Percentiles rank a stretch among this genome's conserved stretches.
These are phyloP conservation scores for Struthio camelus DNA, from an alignment of 2,113 vertebrate genomes.

Conservation along the genomic window DNA sequence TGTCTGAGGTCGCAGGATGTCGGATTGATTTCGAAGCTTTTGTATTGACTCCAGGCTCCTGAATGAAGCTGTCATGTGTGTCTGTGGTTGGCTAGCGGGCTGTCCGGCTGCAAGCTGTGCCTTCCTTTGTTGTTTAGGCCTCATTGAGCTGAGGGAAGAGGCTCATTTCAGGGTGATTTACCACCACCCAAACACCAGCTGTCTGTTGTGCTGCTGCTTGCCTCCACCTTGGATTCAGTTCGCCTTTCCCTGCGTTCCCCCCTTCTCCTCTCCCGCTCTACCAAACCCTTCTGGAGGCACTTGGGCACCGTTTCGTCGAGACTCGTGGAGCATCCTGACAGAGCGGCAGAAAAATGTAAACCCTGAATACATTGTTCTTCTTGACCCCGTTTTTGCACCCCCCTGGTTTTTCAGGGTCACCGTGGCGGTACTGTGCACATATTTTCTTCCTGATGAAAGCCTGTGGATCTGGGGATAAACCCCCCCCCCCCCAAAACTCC, in stretches of 20 bases:
- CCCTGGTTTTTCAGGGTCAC: not conserved
- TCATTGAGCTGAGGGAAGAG: slow-evolving; percentile 86
- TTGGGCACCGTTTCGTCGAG: not conserved
- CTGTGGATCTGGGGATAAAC: not conserved
- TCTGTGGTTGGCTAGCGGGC: slow-evolving; percentile 83
- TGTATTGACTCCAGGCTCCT: slow-evolving; percentile 78
- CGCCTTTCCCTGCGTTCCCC: not conserved
- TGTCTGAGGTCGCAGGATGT: slow-evolving; percentile 82
- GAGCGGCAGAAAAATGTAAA: not conserved
- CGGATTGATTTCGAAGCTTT: slow-evolving; percentile 86
- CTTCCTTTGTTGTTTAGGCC: slow-evolving; percentile 87
- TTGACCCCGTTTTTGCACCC: not conserved
- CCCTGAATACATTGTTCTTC: not conserved
- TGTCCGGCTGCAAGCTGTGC: slow-evolving; percentile 87
- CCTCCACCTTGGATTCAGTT: slow-evolving; percentile 63
- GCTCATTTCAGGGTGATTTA: slow-evolving; percentile 98
- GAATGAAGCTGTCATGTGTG: slow-evolving; percentile 88
- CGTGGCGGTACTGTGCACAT: not conserved
- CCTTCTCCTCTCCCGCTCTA: not conserved
- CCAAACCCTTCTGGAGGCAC: not conserved
- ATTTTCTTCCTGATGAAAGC: not conserved
- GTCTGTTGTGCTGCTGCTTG: slow-evolving; percentile 84
- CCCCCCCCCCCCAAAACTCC: not conserved
- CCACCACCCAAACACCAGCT: slow-evolving; percentile 99
- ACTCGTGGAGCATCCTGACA: not conserved